Evolutionary conservation across 2,797 vertebrate species (phyloP).

Genomic region (Vultur gryphus): DNA sequence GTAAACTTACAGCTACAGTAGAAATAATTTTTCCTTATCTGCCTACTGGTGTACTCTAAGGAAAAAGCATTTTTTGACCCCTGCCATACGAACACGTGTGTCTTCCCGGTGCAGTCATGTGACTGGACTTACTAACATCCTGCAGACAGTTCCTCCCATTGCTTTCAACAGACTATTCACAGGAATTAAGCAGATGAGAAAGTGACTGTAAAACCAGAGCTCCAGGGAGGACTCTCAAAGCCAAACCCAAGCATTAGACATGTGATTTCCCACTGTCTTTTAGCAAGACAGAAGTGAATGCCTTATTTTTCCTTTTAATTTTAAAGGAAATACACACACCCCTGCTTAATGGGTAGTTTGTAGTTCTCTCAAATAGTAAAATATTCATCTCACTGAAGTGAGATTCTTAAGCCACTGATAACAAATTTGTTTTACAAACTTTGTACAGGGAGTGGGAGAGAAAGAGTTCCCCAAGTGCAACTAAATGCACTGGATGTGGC

Average conservation of each 20-base stretch:
- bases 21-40: background rate
- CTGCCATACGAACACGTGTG: background rate
- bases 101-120: background rate
- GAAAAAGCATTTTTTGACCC: background rate
- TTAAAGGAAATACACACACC: background rate
- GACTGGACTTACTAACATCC: background rate
- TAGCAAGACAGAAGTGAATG: background rate
- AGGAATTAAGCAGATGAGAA: background rate
- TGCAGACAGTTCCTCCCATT: background rate
- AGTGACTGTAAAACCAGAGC: background rate
- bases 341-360: background rate
- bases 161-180: background rate
- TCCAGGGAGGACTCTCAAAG: background rate
- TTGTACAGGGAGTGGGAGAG: background rate
- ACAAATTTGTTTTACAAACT: background rate
- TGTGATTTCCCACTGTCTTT: background rate
- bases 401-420: background rate
- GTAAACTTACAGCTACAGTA: background rate
- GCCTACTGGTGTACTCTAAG: background rate
- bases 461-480: background rate
- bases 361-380: background rate
- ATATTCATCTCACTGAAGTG: background rate
- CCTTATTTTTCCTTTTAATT: background rate
- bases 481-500: background rate
- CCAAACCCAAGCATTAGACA: background rate